Base-by-base conservation (phyloP, 2,113 vertebrate species). In the Chaetura pelagica region DNA sequence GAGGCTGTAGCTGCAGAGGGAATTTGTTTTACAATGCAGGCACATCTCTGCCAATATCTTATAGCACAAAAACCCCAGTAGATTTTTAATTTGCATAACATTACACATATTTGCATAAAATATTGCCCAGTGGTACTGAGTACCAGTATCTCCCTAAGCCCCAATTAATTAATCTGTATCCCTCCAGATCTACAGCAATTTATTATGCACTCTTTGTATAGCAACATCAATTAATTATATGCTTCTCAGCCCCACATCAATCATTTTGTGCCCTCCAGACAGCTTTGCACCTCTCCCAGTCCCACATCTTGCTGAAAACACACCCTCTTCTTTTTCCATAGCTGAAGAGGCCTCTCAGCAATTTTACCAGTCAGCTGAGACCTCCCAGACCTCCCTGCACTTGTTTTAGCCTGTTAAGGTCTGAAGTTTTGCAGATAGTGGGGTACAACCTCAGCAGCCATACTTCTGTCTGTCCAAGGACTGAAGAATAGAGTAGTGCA, bases 101-200 rank as follows among this genome's bases (percentile, higher is more conserved):
- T 94, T 96, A 86, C 79, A 86, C 83, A 84, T 95, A 96, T 97
- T 96, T 96, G 93, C 95, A 96, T 97, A 93, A 96, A 96, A 90
- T 94, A 94, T 96, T 96, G 93, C 93, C 92, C 92, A 86, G 57
- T 96, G 42, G 55, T 96, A 81, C 79, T 86, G 78, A 95, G 79
- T 84, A 94, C 88, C 64, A 74, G 72, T 88, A 91, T 86, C 85
- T 97, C 94, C 95, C 95, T 94, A 86, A 94, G 72, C 84, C 85
- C 90, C 90, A 91, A 94, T 97, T 96, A 96, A 97, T 97, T 96
- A 96, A 96, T 97, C 93, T 94, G 34, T 34, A 75, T 94, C 96
- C 82, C 95, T 95, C 64, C 51, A 95, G 94, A 93, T 38, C 44
- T 86, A 44, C 77, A 84, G 71, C 67, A 91, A 95, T 93, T 95